Evolutionary conservation across 1,140 invertebrate genomes (phyloP).

Genomic region (Drosophila punjabiensis): DNA sequence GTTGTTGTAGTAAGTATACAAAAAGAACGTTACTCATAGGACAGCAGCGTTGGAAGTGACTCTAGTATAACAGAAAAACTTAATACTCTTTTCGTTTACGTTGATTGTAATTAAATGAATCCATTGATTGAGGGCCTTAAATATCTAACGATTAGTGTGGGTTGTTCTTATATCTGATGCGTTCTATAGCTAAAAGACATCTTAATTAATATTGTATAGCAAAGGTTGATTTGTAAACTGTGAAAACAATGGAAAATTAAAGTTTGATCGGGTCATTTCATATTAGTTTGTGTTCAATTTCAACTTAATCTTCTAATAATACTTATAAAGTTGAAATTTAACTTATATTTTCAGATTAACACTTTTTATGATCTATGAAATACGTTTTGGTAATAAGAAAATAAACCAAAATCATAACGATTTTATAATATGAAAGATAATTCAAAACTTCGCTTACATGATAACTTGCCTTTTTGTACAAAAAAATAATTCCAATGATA

Average conservation of each 20-base stretch:
- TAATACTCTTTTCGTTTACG: conserved; percentile 47
- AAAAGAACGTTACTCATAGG: conserved; percentile 72
- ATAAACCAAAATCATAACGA: too few species aligned
- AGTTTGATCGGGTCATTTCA: not conserved
- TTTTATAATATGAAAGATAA: too few species aligned
- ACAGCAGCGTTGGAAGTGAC: conserved; percentile 72
- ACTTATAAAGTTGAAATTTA: not conserved
- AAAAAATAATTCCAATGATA: not conserved
- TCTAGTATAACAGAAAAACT: conserved; percentile 51
- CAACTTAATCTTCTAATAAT: not conserved
- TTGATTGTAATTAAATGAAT: conserved; percentile 60
- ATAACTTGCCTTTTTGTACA: too few species aligned
- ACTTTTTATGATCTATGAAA: too few species aligned
- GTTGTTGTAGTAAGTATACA: conserved; percentile 57
- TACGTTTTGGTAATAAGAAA: not conserved
- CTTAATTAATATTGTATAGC: not conserved
- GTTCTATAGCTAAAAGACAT: not conserved
- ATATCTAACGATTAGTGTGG: not conserved
- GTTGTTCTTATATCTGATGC: not conserved
- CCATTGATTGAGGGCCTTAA: conserved; percentile 15
- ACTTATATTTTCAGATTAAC: not conserved
- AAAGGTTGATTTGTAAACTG: not conserved
- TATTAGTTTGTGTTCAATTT: not conserved
- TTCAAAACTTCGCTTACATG: not conserved
- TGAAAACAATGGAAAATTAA: not conserved